These are phyloP conservation scores for Zosterops pallidus DNA, from an alignment of 2,113 vertebrate species.

Conservation along the genomic window DNA sequence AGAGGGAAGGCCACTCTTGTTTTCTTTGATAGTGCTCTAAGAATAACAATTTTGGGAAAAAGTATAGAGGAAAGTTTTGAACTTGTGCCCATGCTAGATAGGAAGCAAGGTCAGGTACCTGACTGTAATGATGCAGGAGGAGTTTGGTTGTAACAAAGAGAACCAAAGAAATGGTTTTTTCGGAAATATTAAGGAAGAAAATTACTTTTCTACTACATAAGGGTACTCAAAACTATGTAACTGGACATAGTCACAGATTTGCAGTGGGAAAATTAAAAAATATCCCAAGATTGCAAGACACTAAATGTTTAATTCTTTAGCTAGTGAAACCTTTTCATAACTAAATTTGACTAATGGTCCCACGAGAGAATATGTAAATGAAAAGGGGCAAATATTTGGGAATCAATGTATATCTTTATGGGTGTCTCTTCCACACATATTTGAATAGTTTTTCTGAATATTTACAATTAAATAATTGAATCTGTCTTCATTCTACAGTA, in stretches of 20 bases:
- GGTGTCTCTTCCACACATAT: background rate
- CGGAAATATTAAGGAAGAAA: background rate
- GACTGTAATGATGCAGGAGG: background rate
- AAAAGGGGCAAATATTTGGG: background rate
- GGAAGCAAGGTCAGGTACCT: background rate
- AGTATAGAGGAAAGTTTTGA: background rate
- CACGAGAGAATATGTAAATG: background rate
- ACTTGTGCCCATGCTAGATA: background rate
- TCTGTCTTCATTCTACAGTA: background rate
- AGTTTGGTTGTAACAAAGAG: background rate
- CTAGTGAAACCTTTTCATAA: background rate
- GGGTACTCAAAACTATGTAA: accelerated
- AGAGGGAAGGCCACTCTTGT: background rate
- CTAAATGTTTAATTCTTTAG: background rate
- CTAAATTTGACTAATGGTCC: background rate
- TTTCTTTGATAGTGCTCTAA: background rate
- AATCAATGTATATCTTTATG: background rate
- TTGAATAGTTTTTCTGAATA: background rate
- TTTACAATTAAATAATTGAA: background rate
- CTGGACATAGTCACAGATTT: background rate
- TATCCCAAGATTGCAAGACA: background rate
- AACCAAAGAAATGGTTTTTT: background rate
- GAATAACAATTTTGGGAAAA: background rate
- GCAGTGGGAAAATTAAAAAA: background rate
- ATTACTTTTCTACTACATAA: background rate